Base-by-base conservation (phyloP, 2,797 vertebrate species). In the Benthosema pterotum region DNA sequence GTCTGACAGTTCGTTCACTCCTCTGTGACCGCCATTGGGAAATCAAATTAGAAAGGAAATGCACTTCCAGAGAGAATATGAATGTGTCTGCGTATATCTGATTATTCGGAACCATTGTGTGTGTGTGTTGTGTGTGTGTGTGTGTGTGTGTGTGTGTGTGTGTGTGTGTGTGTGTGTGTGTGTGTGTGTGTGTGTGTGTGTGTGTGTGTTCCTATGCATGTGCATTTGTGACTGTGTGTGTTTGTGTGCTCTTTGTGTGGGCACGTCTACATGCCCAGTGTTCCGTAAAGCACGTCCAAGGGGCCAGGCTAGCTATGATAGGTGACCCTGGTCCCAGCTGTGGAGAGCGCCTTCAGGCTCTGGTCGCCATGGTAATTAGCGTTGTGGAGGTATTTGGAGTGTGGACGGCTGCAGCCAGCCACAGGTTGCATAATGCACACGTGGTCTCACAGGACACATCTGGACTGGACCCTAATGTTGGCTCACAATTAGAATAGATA, bases 281-380 rank as follows among this genome's bases (percentile, higher is more conserved):
- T 80, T 79, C 67, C 78, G 72, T 63, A 85, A 81, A 81, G 60
- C 51, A 84, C 85, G 83, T 85, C 83, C n/a, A n/a, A 84, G 74
- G 70, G 82, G 75, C 64, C 73, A 75, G 5, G 22, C 88, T 78
- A 71, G 66, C 82, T 72, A 60, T 83, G 82, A 89, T 83, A 80
- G 82, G 78, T 81, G 80, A 84, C 83, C 77, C 77, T 65, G 75
- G 71, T 66, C 75, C 75, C 84, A 85, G 85, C 82, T 86, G 78
- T 80, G 73, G 74, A 72, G 67, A 68, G 69, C 68, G n/a, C 82
- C 85, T 80, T 77, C 76, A 86, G 82, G 78, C 76, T 83, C 11
- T 11, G 85, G 80, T 82, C 82, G 83, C 82, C 82, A 72, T 82
- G 72, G 80, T 87, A 87, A 88, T 90, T 84, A 87, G 73, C 60